A percentile compares a stretch with the other conserved stretches of the same genome.
Evolutionary conservation across 1,140 invertebrate genomes (phyloP).

Genomic region (Chionoecetes opilio): DNA sequence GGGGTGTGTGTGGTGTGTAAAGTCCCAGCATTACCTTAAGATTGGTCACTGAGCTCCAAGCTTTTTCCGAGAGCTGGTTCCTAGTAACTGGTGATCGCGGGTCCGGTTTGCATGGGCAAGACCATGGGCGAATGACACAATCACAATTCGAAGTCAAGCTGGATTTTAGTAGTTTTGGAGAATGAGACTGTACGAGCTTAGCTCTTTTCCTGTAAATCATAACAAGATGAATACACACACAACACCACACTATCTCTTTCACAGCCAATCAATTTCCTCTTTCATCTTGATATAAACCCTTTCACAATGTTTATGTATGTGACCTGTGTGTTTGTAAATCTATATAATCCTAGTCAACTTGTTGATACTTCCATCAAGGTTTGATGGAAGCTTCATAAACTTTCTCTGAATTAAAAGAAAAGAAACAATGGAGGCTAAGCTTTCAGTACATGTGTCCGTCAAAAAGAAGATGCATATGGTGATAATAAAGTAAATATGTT

Average conservation of each 20-base stretch:
- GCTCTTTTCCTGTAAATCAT: no score
- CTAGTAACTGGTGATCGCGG: no score
- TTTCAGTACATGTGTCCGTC: neutral
- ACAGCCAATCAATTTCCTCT: neutral
- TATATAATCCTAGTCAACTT: conserved; percentile 3
- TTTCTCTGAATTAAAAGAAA: neutral
- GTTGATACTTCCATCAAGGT: neutral
- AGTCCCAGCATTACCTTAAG: no score
- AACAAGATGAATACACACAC: neutral
- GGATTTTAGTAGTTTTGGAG: no score
- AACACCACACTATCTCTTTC: neutral
- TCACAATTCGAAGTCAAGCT: no score
- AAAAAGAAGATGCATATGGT: neutral
- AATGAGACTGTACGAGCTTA: no score
- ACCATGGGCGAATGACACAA: no score
- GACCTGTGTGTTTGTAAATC: neutral
- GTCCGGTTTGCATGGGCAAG: no score
- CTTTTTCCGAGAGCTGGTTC: no score
- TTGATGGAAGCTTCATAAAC: neutral
- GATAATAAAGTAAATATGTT: neutral
- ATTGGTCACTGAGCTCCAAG: no score
- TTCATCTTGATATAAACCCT: neutral
- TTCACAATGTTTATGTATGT: neutral
- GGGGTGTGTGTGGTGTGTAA: no score
- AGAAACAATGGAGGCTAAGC: conserved; percentile 1